Conservation (phyloP, 1,140 invertebrate species). For the Leptinotarsa lineolata region DNA sequence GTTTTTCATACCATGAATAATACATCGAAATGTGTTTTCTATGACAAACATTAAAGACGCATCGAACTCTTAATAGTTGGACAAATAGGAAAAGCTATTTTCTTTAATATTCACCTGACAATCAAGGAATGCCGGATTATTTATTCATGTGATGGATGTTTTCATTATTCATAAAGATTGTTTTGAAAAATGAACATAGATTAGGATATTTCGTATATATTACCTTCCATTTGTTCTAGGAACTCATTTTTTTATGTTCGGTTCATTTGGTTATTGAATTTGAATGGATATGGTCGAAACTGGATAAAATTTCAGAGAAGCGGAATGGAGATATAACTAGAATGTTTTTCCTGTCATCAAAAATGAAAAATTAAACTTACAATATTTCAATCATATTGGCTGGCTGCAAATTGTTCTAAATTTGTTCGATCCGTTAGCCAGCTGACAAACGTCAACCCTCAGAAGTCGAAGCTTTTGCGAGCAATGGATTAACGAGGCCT, state of each 20-base stretch:
- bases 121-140: not conserved
- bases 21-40: slow-evolving; percentile 34
- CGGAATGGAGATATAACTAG: too few relatives aligned
- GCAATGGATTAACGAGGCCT: too few relatives aligned
- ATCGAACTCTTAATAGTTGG: slow-evolving; percentile 18
- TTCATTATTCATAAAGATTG: not conserved
- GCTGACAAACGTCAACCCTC: too few relatives aligned
- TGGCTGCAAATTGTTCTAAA: too few relatives aligned
- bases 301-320: too few relatives aligned
- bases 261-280: too few relatives aligned
- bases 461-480: too few relatives aligned
- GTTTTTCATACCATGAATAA: slow-evolving; percentile 34
- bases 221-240: not conserved
- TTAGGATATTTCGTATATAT: not conserved
- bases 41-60: slow-evolving; percentile 36
- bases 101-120: not conserved
- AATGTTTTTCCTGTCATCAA: too few relatives aligned
- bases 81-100: not conserved
- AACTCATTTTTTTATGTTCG: not conserved
- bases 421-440: too few relatives aligned
- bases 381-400: too few relatives aligned
- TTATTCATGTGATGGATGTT: slow-evolving; percentile 12
- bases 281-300: too few relatives aligned
- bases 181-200: not conserved
- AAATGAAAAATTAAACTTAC: too few relatives aligned